Percentiles rank a stretch among this genome's conserved stretches.
Conservation (phyloP, 2,113 vertebrate species). For the Bubo bubo region DNA sequence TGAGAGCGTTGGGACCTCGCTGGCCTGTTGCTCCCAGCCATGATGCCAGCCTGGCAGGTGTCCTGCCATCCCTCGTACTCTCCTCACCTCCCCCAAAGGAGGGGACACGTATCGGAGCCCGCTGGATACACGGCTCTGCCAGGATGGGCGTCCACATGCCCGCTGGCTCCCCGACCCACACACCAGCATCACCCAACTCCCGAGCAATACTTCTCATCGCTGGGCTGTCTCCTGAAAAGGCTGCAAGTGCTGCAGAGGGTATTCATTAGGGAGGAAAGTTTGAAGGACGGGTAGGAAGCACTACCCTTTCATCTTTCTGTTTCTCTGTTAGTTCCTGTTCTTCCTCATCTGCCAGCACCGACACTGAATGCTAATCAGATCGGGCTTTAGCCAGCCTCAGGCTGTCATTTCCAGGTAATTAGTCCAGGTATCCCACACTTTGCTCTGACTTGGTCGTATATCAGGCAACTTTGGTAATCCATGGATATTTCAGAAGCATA, state of each 20-base stretch:
- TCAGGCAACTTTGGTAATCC: neutral
- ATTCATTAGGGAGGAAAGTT: neutral
- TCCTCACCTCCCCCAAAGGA: neutral
- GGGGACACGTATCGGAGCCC: rapidly evolving
- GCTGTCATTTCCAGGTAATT: neutral
- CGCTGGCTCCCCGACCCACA: neutral
- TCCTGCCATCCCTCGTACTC: neutral
- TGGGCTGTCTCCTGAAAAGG: neutral
- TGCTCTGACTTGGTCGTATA: neutral
- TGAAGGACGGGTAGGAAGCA: neutral
- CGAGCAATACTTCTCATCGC: rapidly evolving
- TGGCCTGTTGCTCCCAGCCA: neutral
- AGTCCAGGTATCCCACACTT: neutral
- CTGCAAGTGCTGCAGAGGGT: neutral
- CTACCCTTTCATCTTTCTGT: neutral
- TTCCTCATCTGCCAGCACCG: neutral
- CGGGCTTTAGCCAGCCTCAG: neutral
- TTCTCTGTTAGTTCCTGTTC: neutral
- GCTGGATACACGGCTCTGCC: rapidly evolving
- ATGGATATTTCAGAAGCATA: neutral
- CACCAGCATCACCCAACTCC: rapidly evolving
- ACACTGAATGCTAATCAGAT: neutral
- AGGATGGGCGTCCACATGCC: rapidly evolving
- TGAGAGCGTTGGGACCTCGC: neutral
- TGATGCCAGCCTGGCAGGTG: neutral